Conservation (phyloP, 2,113 vertebrate species). For the Hoplias malabaricus region DNA sequence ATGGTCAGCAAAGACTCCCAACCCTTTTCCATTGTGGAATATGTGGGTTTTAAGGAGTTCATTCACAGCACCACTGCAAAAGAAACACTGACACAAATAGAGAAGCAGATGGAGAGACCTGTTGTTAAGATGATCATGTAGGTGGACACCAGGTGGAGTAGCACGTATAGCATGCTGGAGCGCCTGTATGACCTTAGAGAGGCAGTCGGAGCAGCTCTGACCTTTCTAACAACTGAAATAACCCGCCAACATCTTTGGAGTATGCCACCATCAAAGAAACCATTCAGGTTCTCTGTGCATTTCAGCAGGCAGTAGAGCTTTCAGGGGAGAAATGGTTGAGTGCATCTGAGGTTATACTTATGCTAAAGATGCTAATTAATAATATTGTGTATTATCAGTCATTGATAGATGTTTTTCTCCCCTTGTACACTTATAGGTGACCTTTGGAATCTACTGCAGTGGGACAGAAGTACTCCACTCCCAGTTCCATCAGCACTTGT, state of each 20-base stretch:
- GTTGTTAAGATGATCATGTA: no score
- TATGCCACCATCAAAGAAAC: not conserved
- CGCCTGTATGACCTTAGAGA: not conserved
- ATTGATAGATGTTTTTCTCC: not conserved
- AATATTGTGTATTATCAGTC: not conserved
- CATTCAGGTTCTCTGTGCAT: not conserved
- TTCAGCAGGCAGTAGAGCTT: not conserved
- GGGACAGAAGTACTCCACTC: no score
- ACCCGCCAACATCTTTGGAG: not conserved
- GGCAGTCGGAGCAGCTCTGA: not conserved
- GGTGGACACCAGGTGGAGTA: no score
- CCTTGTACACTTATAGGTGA: not conserved
- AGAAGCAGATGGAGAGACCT: no score
- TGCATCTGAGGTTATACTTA: not conserved
- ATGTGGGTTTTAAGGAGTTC: not conserved
- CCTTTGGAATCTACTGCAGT: no score
- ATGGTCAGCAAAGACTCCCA: not conserved
- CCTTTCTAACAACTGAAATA: not conserved
- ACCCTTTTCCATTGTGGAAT: no score
- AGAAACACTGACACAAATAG: no score
- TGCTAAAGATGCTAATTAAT: not conserved
- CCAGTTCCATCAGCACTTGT: no score
- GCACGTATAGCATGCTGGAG: not conserved
- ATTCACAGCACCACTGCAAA: no score
- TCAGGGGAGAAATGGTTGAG: not conserved